phyloP scores from a whole-genome alignment of 2,113 vertebrate species.

The Acanthochromis polyacanthus region DNA sequence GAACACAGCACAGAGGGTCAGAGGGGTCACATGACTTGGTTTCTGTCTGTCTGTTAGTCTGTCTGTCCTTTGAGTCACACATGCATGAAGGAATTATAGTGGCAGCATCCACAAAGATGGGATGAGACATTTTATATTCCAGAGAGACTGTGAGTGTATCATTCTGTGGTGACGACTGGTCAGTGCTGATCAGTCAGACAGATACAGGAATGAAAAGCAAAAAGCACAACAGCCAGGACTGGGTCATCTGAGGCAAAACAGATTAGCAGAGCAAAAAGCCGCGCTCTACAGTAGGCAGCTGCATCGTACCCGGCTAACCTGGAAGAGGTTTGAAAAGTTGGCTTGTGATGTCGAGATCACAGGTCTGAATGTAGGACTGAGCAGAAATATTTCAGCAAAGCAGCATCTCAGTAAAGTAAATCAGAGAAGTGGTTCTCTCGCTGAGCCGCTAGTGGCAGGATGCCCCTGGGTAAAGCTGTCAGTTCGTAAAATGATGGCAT shows the following conservation, averaged over 20 bases:
- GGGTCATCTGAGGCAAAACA: not conserved
- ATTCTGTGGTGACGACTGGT: conserved; percentile 7
- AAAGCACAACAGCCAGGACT: not conserved
- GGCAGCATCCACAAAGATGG: conserved; percentile 19
- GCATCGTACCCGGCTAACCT: too few relatives aligned
- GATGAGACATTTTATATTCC: conserved; percentile 16
- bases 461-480: not conserved
- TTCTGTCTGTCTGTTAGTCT: conserved; percentile 19
- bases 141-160: conserved; percentile 9
- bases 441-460: not conserved
- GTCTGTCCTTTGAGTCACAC: conserved; percentile 28
- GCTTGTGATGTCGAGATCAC: conserved; percentile 4
- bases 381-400: too few relatives aligned
- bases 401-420: not conserved
- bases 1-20: conserved; percentile 52
- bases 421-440: not conserved
- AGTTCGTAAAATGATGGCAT: conserved; percentile 4
- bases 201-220: conserved; percentile 13
- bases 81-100: conserved; percentile 11
- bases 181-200: conserved; percentile 19
- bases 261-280: not conserved
- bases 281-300: not conserved
- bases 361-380: not conserved
- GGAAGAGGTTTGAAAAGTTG: not conserved
- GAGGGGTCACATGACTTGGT: conserved; percentile 51